Evolutionary conservation across 1,140 invertebrate species (phyloP).

Genomic region (Cyclargus thomasi): DNA sequence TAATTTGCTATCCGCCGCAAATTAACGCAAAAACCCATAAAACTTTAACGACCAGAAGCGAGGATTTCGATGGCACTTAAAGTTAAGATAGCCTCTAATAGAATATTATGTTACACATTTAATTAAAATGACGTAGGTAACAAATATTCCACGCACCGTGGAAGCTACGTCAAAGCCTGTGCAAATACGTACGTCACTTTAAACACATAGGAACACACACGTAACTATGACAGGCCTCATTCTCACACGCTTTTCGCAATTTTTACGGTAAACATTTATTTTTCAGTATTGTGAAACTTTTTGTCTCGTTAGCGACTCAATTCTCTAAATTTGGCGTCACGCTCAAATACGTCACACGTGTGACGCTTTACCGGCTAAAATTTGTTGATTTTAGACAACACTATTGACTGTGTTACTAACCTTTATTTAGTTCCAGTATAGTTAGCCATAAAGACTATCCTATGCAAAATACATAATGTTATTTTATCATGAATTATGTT

Average conservation of each 20-base stretch:
- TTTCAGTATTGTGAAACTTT: background rate
- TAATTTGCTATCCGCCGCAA: too few species aligned
- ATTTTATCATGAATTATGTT: too few species aligned
- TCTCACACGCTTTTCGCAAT: constrained; percentile 33
- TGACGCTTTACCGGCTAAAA: too few species aligned
- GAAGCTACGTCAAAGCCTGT: constrained; percentile 43
- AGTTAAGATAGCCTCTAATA: background rate
- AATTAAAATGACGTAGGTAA: constrained; percentile 41
- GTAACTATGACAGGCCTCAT: constrained; percentile 24
- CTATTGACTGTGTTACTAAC: too few species aligned
- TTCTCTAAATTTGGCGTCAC: background rate
- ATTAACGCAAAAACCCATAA: too few species aligned
- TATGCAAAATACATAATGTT: too few species aligned
- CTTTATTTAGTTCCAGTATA: too few species aligned
- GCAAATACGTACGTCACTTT: constrained; percentile 53
- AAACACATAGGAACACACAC: constrained; percentile 32
- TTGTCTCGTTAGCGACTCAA: background rate
- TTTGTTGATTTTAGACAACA: too few species aligned
- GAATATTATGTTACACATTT: background rate
- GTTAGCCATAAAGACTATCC: too few species aligned
- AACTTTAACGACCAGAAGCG: too few species aligned
- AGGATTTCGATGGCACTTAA: background rate
- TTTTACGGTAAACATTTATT: constrained; percentile 29
- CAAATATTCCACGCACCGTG: constrained; percentile 52
- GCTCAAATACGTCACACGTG: background rate